Percentiles rank a stretch among this genome's conserved stretches.
Conservation (phyloP, 2,113 vertebrate genomes). For the Lates calcarifer region DNA sequence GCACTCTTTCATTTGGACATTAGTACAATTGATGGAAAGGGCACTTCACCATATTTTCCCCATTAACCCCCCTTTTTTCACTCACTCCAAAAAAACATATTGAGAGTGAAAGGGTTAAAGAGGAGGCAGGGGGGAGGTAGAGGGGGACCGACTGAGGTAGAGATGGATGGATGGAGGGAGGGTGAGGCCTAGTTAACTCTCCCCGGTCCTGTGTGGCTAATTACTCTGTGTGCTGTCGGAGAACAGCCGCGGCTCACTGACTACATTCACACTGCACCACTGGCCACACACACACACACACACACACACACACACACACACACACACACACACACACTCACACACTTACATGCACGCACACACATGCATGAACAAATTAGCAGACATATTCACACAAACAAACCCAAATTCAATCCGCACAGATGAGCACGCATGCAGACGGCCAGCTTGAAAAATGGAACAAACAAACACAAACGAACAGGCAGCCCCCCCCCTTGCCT, state of each 20-base stretch:
- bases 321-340: slow-evolving; percentile 22
- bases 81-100: background rate
- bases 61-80: slow-evolving; percentile 43
- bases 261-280: slow-evolving; percentile 77
- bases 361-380: too few species aligned
- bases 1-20: slow-evolving; percentile 8
- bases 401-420: slow-evolving; percentile 67
- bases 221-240: slow-evolving; percentile 80
- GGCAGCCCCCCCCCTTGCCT: slow-evolving; percentile 3
- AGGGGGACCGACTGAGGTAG: slow-evolving; percentile 9
- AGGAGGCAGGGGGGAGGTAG: slow-evolving; percentile 21
- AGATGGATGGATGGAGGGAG: slow-evolving; percentile 6
- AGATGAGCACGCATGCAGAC: slow-evolving; percentile 67
- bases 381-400: slow-evolving; percentile 77
- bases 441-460: slow-evolving; percentile 70
- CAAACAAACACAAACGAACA: slow-evolving; percentile 62
- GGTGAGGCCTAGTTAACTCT: slow-evolving; percentile 82
- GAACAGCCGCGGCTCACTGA: slow-evolving; percentile 76
- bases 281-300: slow-evolving; percentile 68
- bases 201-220: slow-evolving; percentile 85
- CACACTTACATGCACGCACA: too few species aligned
- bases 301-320: slow-evolving; percentile 36
- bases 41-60: slow-evolving; percentile 27
- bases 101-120: slow-evolving; percentile 58
- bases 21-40: slow-evolving; percentile 5